Evolutionary conservation across 2,797 vertebrate species (phyloP).

Genomic region (Myotis vivesi): DNA sequence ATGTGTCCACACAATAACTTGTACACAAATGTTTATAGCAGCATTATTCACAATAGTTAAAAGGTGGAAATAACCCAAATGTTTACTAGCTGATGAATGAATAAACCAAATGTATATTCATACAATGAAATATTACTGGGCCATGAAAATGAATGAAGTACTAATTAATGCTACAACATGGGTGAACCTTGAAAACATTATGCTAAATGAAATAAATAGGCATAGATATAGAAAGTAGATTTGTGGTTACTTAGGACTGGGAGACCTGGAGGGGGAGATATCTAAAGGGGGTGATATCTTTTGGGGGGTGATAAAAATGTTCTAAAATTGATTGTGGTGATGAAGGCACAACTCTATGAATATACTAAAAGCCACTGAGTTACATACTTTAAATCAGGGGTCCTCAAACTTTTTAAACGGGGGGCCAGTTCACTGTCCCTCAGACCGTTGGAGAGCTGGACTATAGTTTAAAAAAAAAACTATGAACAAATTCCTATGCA

Average conservation of each 20-base stretch:
- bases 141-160: neutral
- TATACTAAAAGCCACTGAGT: neutral
- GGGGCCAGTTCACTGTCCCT: too few relatives aligned
- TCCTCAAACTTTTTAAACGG: too few relatives aligned
- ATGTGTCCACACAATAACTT: neutral
- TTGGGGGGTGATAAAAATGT: neutral
- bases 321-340: neutral
- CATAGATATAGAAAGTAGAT: neutral
- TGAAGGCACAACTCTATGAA: neutral
- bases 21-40: neutral
- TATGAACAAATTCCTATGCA: too few relatives aligned
- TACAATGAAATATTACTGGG: neutral
- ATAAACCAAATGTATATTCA: neutral
- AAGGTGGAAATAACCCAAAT: neutral
- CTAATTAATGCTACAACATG: neutral
- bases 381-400: neutral
- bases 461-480: too few relatives aligned
- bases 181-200: neutral
- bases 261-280: rapidly evolving
- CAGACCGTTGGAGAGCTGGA: too few relatives aligned
- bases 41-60: neutral
- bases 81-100: neutral
- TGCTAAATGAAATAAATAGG: neutral
- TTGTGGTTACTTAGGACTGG: neutral
- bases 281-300: neutral